Base-by-base conservation (phyloP, 2,113 vertebrate species). In the Petromus typicus region DNA sequence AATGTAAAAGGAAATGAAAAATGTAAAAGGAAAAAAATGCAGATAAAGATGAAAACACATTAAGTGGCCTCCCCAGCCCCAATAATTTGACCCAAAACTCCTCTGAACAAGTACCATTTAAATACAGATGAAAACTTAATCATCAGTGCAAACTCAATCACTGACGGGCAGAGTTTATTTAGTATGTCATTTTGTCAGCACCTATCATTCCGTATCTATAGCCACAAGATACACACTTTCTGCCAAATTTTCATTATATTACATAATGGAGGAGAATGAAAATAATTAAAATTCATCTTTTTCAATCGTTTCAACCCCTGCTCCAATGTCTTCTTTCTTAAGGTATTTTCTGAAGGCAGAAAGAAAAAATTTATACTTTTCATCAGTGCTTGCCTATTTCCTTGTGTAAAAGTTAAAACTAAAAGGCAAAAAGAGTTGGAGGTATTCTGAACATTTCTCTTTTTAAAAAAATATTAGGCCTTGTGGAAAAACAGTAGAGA, bases 121-220 rank as follows among this genome's bases (percentile, higher is more conserved):
- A 95, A 95, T 67, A 95, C 84, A 92, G 30, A 89, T 83, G 48
- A 93, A 96, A 93, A 94, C 56, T 59, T 89, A 71, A 93, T 93
- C 83, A 93, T 51, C 85, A 89, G 69, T 30, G 32, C n/a, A 89
- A 86, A 92, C 23, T 59, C 86, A n/a, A 45, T 89, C 89, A 67
- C 48, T 45, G 67, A 76, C 61, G 56, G 11, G 85, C 48, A 18
- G 43, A 61, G 64, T 54, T 90, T 84, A 69, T 54, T 90, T 84
- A 20, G 43, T 6, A 5, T 27, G 30, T 13, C 63, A 48, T 66
- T 76, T 20, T 20, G 71, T 78, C 78, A 84, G 75, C 43, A 27
- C 16, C 66, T 54, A 73, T 27, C 69, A 95, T 30, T 40, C 23
- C 9, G 2, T 34, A 56, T 76, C 64, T 51, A 92, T 17, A 89